Evolutionary conservation across 2,888 invertebrate species (phyloP).

Genomic region (Lampropteryx suffumata): DNA sequence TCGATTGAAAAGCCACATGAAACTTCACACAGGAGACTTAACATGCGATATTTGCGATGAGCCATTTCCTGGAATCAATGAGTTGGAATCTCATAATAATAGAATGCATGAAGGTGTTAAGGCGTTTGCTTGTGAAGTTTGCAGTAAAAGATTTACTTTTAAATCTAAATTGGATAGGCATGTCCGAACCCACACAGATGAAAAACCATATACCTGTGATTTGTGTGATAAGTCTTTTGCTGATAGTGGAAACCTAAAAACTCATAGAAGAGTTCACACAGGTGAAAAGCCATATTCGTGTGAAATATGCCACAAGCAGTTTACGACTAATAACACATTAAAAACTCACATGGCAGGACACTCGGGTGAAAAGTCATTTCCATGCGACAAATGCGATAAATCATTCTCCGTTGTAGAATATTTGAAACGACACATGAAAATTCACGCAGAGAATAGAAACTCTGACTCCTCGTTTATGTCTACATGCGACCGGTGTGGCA

Average conservation of each 20-base stretch:
- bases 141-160: slow-evolving; percentile 11
- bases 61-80: slow-evolving; percentile 3
- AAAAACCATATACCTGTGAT: slow-evolving; percentile 16
- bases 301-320: slow-evolving; percentile 16
- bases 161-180: slow-evolving; percentile 11
- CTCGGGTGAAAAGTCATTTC: slow-evolving; percentile 6
- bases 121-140: slow-evolving; percentile 12
- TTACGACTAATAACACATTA: slow-evolving; percentile 11
- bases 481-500: slow-evolving; percentile 23
- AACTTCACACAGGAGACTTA: slow-evolving; percentile 5
- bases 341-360: slow-evolving; percentile 18
- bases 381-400: slow-evolving; percentile 18
- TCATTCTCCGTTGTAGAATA: slow-evolving; percentile 16
- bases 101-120: slow-evolving; percentile 10
- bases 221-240: slow-evolving; percentile 13
- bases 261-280: slow-evolving; percentile 13
- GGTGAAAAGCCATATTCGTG: slow-evolving; percentile 17
- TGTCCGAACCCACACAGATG: slow-evolving; percentile 14
- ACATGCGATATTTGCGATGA: slow-evolving; percentile 12
- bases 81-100: slow-evolving; percentile 10
- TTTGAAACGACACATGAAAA: slow-evolving; percentile 18
- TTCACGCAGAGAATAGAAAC: slow-evolving; percentile 5
- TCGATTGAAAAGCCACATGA: slow-evolving; percentile 13
- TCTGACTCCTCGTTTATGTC: not conserved
- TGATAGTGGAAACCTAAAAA: slow-evolving; percentile 18